These are phyloP conservation scores for Adineta ricciae DNA, from an alignment of 2,888 invertebrate genomes.

Conservation along the genomic window DNA sequence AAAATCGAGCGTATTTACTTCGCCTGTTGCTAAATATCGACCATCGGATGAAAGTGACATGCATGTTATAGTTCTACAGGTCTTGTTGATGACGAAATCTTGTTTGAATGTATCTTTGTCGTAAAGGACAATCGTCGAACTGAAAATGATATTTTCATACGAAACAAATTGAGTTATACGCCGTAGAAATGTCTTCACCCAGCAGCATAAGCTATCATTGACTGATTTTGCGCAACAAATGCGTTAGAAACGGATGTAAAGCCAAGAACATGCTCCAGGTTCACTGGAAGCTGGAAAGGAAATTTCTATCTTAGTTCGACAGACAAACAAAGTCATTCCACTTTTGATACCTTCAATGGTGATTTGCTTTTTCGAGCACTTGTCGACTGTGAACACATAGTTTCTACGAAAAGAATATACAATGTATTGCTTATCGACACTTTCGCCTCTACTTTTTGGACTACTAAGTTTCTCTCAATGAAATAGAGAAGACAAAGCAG, in stretches of 20 bases:
- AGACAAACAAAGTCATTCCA: too few relatives aligned
- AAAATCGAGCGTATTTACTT: slow-evolving; percentile 50
- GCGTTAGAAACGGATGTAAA: slow-evolving; percentile 28
- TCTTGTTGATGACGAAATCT: slow-evolving; percentile 69
- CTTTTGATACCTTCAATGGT: too few relatives aligned
- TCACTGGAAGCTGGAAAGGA: slow-evolving; percentile 20
- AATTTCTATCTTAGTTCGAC: too few relatives aligned
- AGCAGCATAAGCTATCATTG: slow-evolving; percentile 29
- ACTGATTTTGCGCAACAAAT: slow-evolving; percentile 1
- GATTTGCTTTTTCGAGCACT: too few relatives aligned
- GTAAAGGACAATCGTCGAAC: slow-evolving; percentile 24
- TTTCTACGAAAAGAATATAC: too few relatives aligned
- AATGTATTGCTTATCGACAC: too few relatives aligned
- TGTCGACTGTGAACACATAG: too few relatives aligned
- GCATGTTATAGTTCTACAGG: slow-evolving; percentile 79
- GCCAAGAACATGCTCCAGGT: slow-evolving; percentile 27
- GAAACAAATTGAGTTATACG: not conserved
- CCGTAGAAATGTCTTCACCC: slow-evolving; percentile 9
- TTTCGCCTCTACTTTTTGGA: too few relatives aligned
- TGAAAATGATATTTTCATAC: not conserved
- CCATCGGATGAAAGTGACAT: slow-evolving; percentile 86
- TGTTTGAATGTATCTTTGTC: slow-evolving; percentile 46
- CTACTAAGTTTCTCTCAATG: too few relatives aligned
- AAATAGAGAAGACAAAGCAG: too few relatives aligned
- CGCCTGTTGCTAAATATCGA: slow-evolving; percentile 79